These are phyloP conservation scores for Engystomops pustulosus DNA, from an alignment of 2,113 vertebrate genomes.

Conservation along the genomic window DNA sequence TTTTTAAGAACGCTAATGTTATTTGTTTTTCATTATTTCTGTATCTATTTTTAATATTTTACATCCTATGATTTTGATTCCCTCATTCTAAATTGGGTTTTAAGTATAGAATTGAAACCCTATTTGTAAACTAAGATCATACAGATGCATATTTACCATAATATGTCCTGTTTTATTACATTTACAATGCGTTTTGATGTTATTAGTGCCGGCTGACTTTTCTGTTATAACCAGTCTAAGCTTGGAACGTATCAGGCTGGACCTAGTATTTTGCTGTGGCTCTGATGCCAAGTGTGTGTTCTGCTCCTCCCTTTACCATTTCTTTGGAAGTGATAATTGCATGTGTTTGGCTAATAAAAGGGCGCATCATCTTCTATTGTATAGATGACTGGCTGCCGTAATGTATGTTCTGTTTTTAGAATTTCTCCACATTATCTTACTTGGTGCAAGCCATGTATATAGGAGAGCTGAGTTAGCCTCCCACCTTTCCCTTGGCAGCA, in stretches of 20 bases:
- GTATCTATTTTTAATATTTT: too few relatives aligned
- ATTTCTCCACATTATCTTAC: neutral
- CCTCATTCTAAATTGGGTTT: too few relatives aligned
- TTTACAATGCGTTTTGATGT: neutral
- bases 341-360: constrained; percentile 17
- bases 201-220: neutral
- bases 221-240: neutral
- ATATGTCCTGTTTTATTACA: neutral
- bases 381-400: neutral
- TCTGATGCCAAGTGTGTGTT: constrained; percentile 23
- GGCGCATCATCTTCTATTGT: neutral
- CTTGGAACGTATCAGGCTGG: neutral
- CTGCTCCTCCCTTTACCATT: neutral
- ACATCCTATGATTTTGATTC: too few relatives aligned
- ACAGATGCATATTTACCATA: neutral
- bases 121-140: too few relatives aligned
- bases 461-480: constrained; percentile 46
- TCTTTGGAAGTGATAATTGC: constrained; percentile 40
- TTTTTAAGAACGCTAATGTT: too few relatives aligned
- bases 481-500: constrained; percentile 44
- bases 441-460: neutral
- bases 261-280: neutral
- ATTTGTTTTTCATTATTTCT: too few relatives aligned
- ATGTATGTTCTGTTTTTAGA: neutral
- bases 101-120: too few relatives aligned